Conservation (phyloP, 2,888 invertebrate species). For the Nudaria mundana region DNA sequence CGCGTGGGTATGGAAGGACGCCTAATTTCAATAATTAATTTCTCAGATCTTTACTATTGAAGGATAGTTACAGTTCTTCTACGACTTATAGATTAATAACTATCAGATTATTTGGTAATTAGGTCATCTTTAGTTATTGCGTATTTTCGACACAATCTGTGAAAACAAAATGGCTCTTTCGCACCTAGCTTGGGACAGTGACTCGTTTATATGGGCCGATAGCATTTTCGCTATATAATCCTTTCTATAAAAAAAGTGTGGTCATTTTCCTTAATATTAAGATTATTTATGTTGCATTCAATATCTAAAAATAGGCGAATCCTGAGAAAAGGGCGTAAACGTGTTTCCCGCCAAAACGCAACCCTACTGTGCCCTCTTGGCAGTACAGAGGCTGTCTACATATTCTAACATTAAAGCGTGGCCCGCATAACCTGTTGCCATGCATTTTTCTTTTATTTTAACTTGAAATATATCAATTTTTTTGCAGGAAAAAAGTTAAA, state of each 20-base stretch:
- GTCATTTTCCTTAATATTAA: no score
- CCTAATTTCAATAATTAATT: constrained; percentile 78
- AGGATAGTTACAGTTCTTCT: constrained; percentile 73
- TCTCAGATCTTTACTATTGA: constrained; percentile 75
- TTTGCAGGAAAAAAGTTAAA: constrained; percentile 82
- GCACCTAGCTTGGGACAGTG: constrained; percentile 78
- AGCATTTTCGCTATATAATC: constrained; percentile 56
- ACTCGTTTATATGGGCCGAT: constrained; percentile 76
- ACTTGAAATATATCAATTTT: constrained; percentile 34
- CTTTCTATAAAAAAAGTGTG: no score
- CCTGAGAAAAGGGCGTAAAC: constrained; percentile 34
- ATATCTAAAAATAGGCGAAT: constrained; percentile 22
- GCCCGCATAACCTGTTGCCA: constrained; percentile 54
- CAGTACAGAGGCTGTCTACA: constrained; percentile 49
- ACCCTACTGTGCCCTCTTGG: constrained; percentile 55
- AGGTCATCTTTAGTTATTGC: constrained; percentile 72
- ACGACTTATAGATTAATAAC: constrained; percentile 68
- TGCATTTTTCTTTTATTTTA: constrained; percentile 34
- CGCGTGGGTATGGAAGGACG: constrained; percentile 77
- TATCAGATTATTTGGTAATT: constrained; percentile 69
- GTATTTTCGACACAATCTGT: constrained; percentile 78
- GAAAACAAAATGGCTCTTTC: constrained; percentile 82
- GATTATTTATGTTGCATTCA: constrained; percentile 21
- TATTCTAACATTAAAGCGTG: constrained; percentile 42
- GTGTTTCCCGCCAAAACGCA: constrained; percentile 80